Base-by-base conservation (phyloP, 2,888 invertebrate genomes). In the Drosophila falleni region DNA sequence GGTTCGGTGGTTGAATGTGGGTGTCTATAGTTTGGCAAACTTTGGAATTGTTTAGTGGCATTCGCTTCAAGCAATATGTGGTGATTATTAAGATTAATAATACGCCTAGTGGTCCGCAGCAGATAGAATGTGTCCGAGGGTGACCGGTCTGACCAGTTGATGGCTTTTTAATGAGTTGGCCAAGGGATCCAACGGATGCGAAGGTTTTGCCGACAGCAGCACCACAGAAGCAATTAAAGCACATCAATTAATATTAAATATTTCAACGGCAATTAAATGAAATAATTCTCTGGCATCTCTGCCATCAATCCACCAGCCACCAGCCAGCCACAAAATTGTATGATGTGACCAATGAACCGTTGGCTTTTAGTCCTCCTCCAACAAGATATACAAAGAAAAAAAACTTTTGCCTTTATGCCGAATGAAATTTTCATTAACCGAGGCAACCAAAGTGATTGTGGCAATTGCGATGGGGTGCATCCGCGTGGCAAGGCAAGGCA, bases 231-330 rank as follows among this genome's bases (percentile, higher is more conserved):
- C 88, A 85, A 85, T 88, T 82, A 87, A 89, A 82, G 86, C 51
- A 74, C 90, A 88, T 86, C 79, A 88, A 87, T 88, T 89, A 89
- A 89, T 88, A 86, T 85, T 89, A 87, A 87, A 87, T 89, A 88
- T 89, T 87, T 89, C 75, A 83, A 70, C 77, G 76, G 81, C 79
- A 88, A 78, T 88, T 88, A 89, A 86, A 86, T 81, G 71, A 74
- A 74, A 80, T 87, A 78, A 79, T 81, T 84, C 73, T 65, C 59
- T 67, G 86, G 46, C 44, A 33, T 44, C 71, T 68, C 71, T 68
- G 66, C 50, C 75, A 67, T 66, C 67, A 67, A 68, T 58, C 65
- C 71, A 15, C 55, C 55, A 55, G 19, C 65, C 71, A 15, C 55
- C 55, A 55, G 19, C 55, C n/a, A 55, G 59, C 84, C 87, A 58